These are phyloP conservation scores for Prolemur simus DNA, from an alignment of 2,113 vertebrate species.

Conservation along the genomic window DNA sequence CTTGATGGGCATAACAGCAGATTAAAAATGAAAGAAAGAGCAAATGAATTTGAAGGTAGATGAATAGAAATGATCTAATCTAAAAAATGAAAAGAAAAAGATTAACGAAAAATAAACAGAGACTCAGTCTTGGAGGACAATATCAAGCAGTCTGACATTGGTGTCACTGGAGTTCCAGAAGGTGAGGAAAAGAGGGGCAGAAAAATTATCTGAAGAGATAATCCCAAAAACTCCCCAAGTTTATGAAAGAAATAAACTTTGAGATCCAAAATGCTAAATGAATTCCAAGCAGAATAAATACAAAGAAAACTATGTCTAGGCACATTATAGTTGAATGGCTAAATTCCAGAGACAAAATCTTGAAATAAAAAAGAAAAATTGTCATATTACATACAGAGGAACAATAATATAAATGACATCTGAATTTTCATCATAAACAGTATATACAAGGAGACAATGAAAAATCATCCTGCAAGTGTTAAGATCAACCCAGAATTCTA, in stretches of 20 bases:
- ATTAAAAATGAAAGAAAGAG: background rate
- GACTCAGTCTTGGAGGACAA: background rate
- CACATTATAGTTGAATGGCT: background rate
- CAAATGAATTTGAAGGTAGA: background rate
- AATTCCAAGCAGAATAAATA: background rate
- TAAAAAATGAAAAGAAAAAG: background rate
- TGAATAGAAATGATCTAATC: background rate
- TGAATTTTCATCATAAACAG: background rate
- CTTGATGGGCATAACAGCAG: background rate
- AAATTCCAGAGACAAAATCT: background rate
- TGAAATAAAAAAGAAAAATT: background rate
- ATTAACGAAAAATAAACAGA: background rate
- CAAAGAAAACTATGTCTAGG: background rate
- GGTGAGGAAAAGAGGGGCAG: background rate
- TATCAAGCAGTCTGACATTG: background rate
- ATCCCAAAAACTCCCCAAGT: background rate
- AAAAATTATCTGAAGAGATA: background rate
- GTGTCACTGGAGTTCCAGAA: background rate
- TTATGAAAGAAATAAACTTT: background rate
- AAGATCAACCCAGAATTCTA: background rate
- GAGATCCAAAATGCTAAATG: background rate
- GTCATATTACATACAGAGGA: background rate
- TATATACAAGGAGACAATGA: background rate
- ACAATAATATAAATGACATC: background rate
- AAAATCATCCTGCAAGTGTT: background rate